Evolutionary conservation across 2,113 vertebrate species (phyloP).

Genomic region (Rafetus swinhoei): DNA sequence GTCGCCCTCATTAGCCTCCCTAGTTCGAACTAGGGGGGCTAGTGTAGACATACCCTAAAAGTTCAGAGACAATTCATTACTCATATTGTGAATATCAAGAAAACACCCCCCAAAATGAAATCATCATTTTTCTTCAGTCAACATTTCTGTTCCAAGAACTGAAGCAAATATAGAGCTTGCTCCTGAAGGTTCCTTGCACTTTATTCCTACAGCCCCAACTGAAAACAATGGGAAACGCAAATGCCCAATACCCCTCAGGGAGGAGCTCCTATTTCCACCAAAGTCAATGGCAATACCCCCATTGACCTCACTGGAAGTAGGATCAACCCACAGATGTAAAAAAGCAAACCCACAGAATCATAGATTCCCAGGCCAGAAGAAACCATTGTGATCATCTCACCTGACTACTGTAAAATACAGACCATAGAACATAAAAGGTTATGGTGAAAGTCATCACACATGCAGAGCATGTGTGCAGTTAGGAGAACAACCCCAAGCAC

Average conservation of each 20-base stretch:
- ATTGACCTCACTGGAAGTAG: neutral
- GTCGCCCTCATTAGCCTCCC: too few species aligned
- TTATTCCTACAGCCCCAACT: neutral
- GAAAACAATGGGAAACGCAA: neutral
- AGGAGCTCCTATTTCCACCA: neutral
- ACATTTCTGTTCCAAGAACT: neutral
- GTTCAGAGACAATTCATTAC: neutral
- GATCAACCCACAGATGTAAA: neutral
- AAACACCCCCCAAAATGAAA: fast-evolving
- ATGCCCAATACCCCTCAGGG: neutral
- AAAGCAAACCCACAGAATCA: neutral
- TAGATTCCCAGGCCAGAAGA: neutral
- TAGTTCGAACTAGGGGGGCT: too few species aligned
- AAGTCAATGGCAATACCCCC: neutral
- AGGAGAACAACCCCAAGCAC: fast-evolving
- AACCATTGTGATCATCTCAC: neutral
- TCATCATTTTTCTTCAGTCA: neutral
- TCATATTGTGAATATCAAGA: neutral
- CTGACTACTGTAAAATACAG: neutral
- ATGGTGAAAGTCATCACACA: neutral
- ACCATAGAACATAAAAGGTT: neutral
- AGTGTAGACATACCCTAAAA: neutral
- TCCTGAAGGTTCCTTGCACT: neutral
- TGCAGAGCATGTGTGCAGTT: neutral
- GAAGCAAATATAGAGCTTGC: neutral